phyloP scores from a whole-genome alignment of 1,140 invertebrate species.

The Macrosteles quadrilineatus region DNA sequence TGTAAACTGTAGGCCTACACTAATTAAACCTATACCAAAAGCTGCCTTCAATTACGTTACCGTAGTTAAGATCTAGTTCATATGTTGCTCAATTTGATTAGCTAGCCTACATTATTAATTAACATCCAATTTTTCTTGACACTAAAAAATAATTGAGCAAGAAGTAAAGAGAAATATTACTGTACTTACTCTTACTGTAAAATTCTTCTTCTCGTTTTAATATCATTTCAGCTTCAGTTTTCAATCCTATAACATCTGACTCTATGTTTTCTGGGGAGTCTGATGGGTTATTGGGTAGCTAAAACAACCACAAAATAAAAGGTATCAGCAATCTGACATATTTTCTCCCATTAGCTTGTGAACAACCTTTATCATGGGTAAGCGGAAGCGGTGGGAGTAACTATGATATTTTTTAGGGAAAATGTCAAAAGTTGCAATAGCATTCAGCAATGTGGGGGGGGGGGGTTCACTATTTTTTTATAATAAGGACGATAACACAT shows the following conservation, averaged over 20 bases:
- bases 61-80: no score
- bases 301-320: not conserved
- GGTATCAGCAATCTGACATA: not conserved
- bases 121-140: no score
- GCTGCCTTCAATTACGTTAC: no score
- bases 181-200: conserved; percentile 28
- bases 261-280: conserved; percentile 3
- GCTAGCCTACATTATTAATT: no score
- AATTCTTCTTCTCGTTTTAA: conserved; percentile 21
- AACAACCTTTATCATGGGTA: not conserved
- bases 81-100: no score
- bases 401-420: not conserved
- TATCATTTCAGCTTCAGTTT: conserved; percentile 34
- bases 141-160: no score
- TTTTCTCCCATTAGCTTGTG: not conserved
- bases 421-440: not conserved
- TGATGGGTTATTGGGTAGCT: not conserved
- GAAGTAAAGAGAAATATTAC: no score
- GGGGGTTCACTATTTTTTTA: not conserved
- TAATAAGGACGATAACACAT: not conserved
- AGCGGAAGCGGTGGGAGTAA: not conserved
- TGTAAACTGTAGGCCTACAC: no score
- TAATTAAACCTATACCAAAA: no score
- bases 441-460: no score
- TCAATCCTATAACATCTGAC: conserved; percentile 26